Evolutionary conservation across 1,140 invertebrate genomes (phyloP), one percentile per base, ranked within the genome.

Genomic region (Drosophila grimshawi): DNA sequence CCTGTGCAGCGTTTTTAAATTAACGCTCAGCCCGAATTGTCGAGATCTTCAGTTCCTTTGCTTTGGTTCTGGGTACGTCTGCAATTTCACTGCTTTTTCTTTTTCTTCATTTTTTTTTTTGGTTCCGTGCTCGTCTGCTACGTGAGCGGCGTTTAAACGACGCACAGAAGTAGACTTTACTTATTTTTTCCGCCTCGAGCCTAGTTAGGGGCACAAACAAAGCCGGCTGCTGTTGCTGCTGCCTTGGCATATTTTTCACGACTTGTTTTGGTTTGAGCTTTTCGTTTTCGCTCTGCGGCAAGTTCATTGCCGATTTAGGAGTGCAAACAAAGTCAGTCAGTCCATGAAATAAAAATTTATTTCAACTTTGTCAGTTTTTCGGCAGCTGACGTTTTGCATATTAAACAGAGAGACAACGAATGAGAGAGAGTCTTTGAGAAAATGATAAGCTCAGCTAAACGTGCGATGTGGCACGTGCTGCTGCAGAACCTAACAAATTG

Each of bases 401-500:
- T 85, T 89, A 89, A 89, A 89, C 76, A 89, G 81, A 48, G 56
- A 66, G 62, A 64, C 30, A 55, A 39, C 27, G 8, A 39, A 30
- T 46, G 32, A 41, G 43, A 57, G 32, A 52, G 6, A 52, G n/a
- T 5, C 78, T 89, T 88, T 89, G 81, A 85, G 86, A 89, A 89
- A 89, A 89, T 89, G 85, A 90, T 89, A 89, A 89, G 85, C 85
- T 89, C 81, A 89, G 85, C 85, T 89, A 89, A 89, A 89, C 85
- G 85, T 89, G 85, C 85, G 65, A 65, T 73, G 67, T 85, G 85
- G 85, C 86, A 89, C 85, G 85, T 89, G 85, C 88, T 90, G 86
- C 85, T 85, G 51, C 80, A 76, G 69, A 80, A 67, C 60, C 86
- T 85, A 81, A 89, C 85, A 89, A 89, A 89, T 89, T 89, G 85